Base-by-base conservation (phyloP, 2,888 invertebrate species). In the Stenodera caucasica region DNA sequence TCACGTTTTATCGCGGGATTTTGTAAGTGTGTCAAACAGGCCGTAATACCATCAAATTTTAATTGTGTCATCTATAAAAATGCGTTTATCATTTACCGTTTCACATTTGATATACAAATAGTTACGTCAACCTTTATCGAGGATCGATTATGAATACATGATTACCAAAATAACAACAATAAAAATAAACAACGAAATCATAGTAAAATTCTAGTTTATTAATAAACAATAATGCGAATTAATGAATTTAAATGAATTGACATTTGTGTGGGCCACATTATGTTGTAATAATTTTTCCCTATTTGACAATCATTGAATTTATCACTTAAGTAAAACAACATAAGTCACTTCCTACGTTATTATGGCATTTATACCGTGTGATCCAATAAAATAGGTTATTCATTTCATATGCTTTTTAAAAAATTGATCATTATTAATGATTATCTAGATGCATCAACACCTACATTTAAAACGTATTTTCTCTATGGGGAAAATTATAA, bases 1-100 rank as follows among this genome's bases (percentile, higher is more conserved):
- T 21, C 45, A 45, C 45, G 45, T 45, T 45, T 45, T 45, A 45
- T 23, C 45, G 45, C 45, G 45, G 45, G 45, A 45, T 45, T 45
- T 45, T 45, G 45, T 45, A 45, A 45, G 45, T 45, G n/a, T 45
- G 45, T 45, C 45, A 23, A 45, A 45, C 45, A 45, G 23, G 21
- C n/a, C 21, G 45, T 23, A 45, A 45, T 45, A 45, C 45, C 9
- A 45, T 23, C 23, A n/a, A 45, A 32, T 15, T 37, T 15, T 40
- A 40, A 45, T 45, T 23, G 45, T 45, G 45, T 23, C 45, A 45
- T 45, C 23, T 45, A 45, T 45, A 23, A 45, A 45, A 45, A 45
- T 23, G n/a, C 18, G 23, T 40, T 45, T 45, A 45, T 45, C 12
- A 45, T 45, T 45, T 45, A 45, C 45, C 45, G 45, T 33, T 33